Percentiles rank a stretch among this genome's conserved stretches.
These are phyloP conservation scores for Larimichthys crocea DNA, from an alignment of 2,113 vertebrate species.

Conservation along the genomic window DNA sequence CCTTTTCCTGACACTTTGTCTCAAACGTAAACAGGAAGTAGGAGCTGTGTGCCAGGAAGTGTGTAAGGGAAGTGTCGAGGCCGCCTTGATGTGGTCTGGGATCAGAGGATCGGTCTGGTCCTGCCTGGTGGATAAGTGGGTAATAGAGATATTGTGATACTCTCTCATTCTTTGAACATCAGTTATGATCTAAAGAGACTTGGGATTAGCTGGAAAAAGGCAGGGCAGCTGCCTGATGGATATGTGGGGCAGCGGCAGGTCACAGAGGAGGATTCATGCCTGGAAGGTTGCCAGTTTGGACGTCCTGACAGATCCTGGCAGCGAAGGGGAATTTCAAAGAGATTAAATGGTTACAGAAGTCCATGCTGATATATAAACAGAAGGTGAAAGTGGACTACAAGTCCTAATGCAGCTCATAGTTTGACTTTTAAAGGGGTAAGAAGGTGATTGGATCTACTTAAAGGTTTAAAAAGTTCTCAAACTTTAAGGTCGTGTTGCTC, in stretches of 20 bases:
- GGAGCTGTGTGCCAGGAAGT: slow-evolving; percentile 17
- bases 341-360: neutral
- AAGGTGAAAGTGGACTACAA: neutral
- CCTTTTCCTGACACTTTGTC: slow-evolving; percentile 57
- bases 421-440: neutral
- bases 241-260: neutral
- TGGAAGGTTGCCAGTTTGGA: slow-evolving; percentile 24
- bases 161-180: neutral
- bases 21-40: slow-evolving; percentile 65
- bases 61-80: slow-evolving; percentile 22
- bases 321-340: neutral
- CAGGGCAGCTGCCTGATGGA: neutral
- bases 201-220: neutral
- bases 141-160: neutral
- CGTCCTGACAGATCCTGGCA: neutral
- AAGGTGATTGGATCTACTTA: neutral
- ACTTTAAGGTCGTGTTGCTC: neutral
- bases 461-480: neutral
- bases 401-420: neutral
- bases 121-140: slow-evolving; percentile 10
- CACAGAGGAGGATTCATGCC: neutral
- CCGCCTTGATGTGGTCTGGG: neutral
- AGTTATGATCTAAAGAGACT: slow-evolving; percentile 7
- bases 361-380: neutral
- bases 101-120: slow-evolving; percentile 12